These are phyloP conservation scores for Origma solitaria DNA, from an alignment of 2,113 vertebrate species.

Conservation along the genomic window DNA sequence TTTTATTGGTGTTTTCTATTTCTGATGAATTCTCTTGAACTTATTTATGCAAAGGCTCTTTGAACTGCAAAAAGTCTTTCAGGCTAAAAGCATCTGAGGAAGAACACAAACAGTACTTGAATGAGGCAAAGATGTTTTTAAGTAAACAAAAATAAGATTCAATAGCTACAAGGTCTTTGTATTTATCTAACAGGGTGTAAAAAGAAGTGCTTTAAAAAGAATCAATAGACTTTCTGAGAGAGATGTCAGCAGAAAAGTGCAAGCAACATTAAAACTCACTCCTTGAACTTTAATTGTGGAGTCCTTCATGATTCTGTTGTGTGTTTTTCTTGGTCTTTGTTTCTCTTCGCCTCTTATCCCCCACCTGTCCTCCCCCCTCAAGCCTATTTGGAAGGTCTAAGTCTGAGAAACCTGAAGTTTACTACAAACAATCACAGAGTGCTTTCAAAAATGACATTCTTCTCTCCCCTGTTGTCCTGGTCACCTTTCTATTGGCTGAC, in stretches of 20 bases:
- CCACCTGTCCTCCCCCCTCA: rapidly evolving
- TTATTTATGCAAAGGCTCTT: not conserved
- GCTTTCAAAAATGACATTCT: not conserved
- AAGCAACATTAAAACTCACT: not conserved
- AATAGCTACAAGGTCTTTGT: not conserved
- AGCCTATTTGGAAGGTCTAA: not conserved
- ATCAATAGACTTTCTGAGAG: not conserved
- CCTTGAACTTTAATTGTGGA: not conserved
- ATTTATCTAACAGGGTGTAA: not conserved
- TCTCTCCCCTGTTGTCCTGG: not conserved
- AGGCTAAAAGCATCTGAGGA: not conserved
- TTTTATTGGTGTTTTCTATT: not conserved
- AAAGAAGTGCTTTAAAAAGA: not conserved
- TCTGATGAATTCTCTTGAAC: not conserved
- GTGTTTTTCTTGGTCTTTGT: not conserved
- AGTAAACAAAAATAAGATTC: not conserved
- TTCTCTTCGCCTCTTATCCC: rapidly evolving
- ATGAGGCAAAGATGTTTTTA: not conserved
- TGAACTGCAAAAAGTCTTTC: not conserved
- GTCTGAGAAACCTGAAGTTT: not conserved
- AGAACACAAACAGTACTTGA: not conserved
- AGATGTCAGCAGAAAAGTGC: not conserved
- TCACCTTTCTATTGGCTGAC: not conserved
- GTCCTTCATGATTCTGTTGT: not conserved
- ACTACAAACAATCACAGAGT: not conserved